These are phyloP conservation scores for Alectura lathami DNA, from an alignment of 2,113 vertebrate genomes.

Conservation along the genomic window DNA sequence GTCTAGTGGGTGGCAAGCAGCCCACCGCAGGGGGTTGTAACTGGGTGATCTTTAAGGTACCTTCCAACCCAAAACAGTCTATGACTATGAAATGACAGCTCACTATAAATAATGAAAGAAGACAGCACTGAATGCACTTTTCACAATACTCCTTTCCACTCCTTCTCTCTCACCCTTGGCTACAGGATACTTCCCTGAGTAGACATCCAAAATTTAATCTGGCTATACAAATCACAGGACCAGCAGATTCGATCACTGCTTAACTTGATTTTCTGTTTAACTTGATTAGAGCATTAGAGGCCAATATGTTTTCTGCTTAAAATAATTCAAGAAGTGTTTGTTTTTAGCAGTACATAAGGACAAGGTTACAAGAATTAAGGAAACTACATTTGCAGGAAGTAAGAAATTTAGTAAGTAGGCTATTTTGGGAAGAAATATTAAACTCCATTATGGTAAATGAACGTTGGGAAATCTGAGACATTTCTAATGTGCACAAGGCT, in stretches of 20 bases:
- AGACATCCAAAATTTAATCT: constrained; percentile 1
- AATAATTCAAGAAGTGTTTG: constrained; percentile 40
- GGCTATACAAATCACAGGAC: background rate
- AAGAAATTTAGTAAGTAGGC: background rate
- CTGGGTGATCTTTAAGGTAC: background rate
- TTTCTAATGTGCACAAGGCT: background rate
- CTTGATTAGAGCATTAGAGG: background rate
- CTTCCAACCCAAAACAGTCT: background rate
- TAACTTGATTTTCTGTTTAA: constrained; percentile 42
- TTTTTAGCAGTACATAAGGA: background rate
- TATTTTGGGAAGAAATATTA: constrained; percentile 29
- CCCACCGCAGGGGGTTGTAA: background rate
- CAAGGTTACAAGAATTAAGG: constrained; percentile 47
- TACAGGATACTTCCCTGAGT: background rate
- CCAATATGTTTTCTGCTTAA: constrained; percentile 35
- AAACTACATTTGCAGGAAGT: constrained; percentile 27
- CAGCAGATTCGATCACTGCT: background rate
- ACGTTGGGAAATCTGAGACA: constrained; percentile 27
- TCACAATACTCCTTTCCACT: background rate
- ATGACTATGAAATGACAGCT: background rate
- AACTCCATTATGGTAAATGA: background rate
- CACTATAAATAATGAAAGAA: background rate
- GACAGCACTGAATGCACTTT: background rate
- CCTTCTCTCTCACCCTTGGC: background rate
- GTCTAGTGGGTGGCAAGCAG: no score